A percentile compares a stretch with the other conserved stretches of the same genome.
Conservation (phyloP, 1,140 invertebrate species). For the Rhagoletis zephyria region DNA sequence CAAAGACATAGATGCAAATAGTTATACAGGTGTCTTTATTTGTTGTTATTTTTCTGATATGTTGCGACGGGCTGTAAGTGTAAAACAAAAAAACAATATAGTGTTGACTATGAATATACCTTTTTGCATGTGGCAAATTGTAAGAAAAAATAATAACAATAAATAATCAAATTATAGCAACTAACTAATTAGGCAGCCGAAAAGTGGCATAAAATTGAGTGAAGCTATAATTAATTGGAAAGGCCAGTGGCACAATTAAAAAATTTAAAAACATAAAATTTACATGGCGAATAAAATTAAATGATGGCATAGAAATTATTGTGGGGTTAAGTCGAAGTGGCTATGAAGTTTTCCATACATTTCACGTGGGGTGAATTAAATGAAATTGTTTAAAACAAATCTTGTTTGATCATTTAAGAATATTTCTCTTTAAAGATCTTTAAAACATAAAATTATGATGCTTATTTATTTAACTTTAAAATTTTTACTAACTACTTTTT, state of each 20-base stretch:
- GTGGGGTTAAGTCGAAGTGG: background rate
- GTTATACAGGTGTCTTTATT: constrained; percentile 4
- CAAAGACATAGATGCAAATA: background rate
- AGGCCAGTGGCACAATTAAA: background rate
- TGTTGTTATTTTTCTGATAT: background rate
- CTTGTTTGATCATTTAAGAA: too few relatives aligned
- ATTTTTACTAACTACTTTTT: too few relatives aligned
- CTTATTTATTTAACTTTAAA: too few relatives aligned
- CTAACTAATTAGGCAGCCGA: background rate
- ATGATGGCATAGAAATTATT: background rate
- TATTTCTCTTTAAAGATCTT: too few relatives aligned
- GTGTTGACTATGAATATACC: background rate
- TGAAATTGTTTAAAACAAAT: too few relatives aligned
- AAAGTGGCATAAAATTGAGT: background rate
- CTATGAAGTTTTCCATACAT: too few relatives aligned
- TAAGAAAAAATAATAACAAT: background rate
- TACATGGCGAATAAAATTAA: background rate
- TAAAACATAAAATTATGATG: too few relatives aligned
- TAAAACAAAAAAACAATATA: too few relatives aligned
- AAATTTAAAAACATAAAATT: background rate
- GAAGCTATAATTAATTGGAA: background rate
- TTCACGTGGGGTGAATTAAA: too few relatives aligned
- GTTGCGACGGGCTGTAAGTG: background rate
- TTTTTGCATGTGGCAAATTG: background rate
- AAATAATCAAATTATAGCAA: constrained; percentile 2